Base-by-base conservation (phyloP, 1,140 invertebrate genomes). In the Onthophagus taurus region DNA sequence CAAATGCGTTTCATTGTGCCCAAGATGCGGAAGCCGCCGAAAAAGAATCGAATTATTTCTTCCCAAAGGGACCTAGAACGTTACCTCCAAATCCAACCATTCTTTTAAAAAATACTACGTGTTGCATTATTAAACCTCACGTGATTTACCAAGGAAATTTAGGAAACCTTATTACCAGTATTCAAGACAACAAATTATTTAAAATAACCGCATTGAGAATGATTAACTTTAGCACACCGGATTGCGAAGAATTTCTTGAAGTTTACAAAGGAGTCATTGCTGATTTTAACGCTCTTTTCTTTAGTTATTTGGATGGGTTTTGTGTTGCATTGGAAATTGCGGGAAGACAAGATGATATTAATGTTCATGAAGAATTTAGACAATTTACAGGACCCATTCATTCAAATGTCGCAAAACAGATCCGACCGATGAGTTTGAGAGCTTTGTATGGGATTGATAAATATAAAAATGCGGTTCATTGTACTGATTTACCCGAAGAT, bases 61-160 rank as follows among this genome's bases (percentile, higher is more conserved):
- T 58, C 30, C 53, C 54, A 0, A 48, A 55, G 23, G 49, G 52
- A n/a, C 66, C 69, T 45, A 47, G 54, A 26, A 65, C 61, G 24
- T 53, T 60, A 20, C 67, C 70, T n/a, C 66, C 74, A 1, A 54
- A 70, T 42, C 65, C 69, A 44, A 74, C 72, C 14, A 78, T 80
- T 1, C 77, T 73, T 17, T 74, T 20, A 71, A 12, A 75, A 31
- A 77, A 80, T 49, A 81, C 82, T 41, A 88, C 89, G 3, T 82
- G 88, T 49, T 90, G 86, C 58, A 72, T 97, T 19, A 83, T 96
- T 12, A 94, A 95, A 65, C 91, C 92, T n/a, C 90, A 95, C 67
- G 83, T 83, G 31, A 70, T 96, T 3, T 71, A 80, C 48, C 79
- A 82, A 58, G 80, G 75, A 8, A 72, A 72, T 45, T 54, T 78